Base-by-base conservation (phyloP, 2,113 vertebrate genomes). In the Phoxinus phoxinus region DNA sequence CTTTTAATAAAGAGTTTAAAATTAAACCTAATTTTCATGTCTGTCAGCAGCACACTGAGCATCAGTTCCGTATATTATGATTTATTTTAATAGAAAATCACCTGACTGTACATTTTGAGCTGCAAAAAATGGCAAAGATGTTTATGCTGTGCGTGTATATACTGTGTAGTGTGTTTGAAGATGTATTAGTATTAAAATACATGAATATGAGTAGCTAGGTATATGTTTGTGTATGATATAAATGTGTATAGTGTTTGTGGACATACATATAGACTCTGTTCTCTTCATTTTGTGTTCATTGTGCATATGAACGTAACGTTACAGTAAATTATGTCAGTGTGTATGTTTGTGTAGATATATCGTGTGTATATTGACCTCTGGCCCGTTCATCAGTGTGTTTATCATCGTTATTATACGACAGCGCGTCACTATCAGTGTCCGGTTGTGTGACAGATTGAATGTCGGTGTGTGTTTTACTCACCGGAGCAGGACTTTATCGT, bases 341-440 rank as follows among this genome's bases (percentile, higher is more conserved):
- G 51, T 78, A 8, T 78, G 35, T 81, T 17, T 65, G 37, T 65
- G 32, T 81, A 0, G n/a, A 32, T 3, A 6, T 58, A 19, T 27
- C 23, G 21, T 58, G 77, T 61, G 35, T 82, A 10, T 51, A 51
- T 32, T 69, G 61, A 81, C 80, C 80, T 82, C 61, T 12, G 80
- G 44, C 27, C 80, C 80, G 63, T 82, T 53, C 46, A 82, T 69
- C 44, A 5, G 63, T 44, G 25, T 35, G 21, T 35, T 69, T 17
- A 53, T 23, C 79, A 13, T 65, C 41, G 4, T 81, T 27, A 48
- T 48, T 27, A 32, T 10, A 19, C 25, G 59, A 44, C 37, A 30
- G n/a, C 53, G 78, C 13, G 58, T 21, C 4, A 44, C 15, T 69
- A 9, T 32, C 4, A 1, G 11, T 35, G 63, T 53, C 63, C 63